A percentile compares a stretch with the other conserved stretches of the same genome.
phyloP scores from a whole-genome alignment of 2,888 invertebrate species.

The Autographa pulchrina region DNA sequence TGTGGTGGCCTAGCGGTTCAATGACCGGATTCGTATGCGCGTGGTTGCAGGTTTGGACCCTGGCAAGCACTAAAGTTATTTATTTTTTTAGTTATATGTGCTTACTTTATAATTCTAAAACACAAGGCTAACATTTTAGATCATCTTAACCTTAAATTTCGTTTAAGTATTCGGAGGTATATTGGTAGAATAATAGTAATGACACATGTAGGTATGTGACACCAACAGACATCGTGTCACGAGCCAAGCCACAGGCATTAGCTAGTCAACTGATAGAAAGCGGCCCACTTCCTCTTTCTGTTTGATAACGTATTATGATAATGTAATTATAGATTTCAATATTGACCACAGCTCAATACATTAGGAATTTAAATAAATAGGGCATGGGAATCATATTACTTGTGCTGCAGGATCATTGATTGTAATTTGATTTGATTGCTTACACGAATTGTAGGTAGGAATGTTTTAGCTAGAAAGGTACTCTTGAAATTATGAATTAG shows the following conservation, averaged over 20 bases:
- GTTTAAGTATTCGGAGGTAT: too few species aligned
- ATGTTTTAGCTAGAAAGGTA: background rate
- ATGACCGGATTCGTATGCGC: too few species aligned
- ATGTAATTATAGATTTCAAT: slow-evolving; percentile 23
- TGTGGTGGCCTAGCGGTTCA: too few species aligned
- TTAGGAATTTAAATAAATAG: background rate
- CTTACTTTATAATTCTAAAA: too few species aligned
- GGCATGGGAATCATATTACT: background rate
- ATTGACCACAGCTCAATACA: slow-evolving; percentile 17
- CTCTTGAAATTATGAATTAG: background rate
- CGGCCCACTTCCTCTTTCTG: slow-evolving; percentile 27
- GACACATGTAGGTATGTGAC: background rate
- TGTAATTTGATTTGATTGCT: background rate
- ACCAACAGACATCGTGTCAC: background rate
- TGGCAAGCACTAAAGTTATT: too few species aligned
- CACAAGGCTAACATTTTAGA: too few species aligned
- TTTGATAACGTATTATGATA: slow-evolving; percentile 19
- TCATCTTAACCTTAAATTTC: too few species aligned
- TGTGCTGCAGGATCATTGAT: background rate
- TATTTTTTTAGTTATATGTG: too few species aligned
- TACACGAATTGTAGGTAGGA: background rate
- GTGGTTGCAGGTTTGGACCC: too few species aligned
- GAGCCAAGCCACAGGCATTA: background rate
- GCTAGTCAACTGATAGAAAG: slow-evolving; percentile 23
- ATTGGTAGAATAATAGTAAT: slow-evolving; percentile 7